Evolutionary conservation across 2,113 vertebrate genomes (phyloP).

Genomic region (Vulpes vulpes): DNA sequence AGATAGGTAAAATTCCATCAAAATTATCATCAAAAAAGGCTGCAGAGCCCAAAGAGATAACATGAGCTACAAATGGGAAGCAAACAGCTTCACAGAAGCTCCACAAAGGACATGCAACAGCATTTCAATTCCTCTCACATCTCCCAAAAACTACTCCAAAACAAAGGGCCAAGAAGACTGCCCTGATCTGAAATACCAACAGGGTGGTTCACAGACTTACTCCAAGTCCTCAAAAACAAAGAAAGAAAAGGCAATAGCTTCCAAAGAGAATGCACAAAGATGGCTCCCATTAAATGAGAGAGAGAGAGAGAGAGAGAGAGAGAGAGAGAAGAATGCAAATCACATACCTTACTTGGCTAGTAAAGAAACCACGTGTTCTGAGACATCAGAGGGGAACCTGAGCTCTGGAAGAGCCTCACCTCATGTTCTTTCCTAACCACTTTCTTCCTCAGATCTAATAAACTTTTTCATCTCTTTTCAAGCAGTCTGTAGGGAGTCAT

Average conservation of each 20-base stretch:
- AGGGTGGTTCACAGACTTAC: background rate
- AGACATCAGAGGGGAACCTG: slow-evolving; percentile 70
- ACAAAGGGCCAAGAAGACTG: background rate
- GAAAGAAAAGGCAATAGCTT: background rate
- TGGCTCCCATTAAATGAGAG: background rate
- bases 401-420: slow-evolving; percentile 42
- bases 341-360: background rate
- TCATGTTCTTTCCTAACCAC: slow-evolving; percentile 63
- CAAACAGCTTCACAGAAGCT: background rate
- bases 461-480: slow-evolving; percentile 79
- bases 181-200: background rate
- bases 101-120: background rate
- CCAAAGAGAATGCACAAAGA: slow-evolving; percentile 41
- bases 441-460: slow-evolving; percentile 74
- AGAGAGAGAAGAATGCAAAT: background rate
- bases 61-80: background rate
- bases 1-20: slow-evolving; percentile 1
- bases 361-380: background rate
- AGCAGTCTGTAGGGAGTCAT: slow-evolving; percentile 63
- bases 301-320: background rate
- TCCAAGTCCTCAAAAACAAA: background rate
- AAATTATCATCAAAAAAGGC: background rate
- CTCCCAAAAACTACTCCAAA: background rate
- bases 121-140: background rate
- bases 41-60: background rate